Evolutionary conservation across 1,140 invertebrate genomes (phyloP).

Genomic region (Drosophila triauraria): DNA sequence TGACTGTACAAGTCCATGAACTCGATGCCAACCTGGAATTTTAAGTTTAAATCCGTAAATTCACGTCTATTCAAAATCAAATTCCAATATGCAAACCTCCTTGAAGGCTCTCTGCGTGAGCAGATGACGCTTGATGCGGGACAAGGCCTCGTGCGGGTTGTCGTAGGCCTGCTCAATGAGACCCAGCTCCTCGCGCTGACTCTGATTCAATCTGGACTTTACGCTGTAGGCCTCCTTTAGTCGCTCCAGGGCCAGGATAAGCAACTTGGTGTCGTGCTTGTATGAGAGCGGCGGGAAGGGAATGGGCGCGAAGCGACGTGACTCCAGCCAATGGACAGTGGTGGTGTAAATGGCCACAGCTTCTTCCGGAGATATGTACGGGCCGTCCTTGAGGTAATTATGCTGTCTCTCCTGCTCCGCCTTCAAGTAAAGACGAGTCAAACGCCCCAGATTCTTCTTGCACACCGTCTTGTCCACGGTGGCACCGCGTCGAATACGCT

Average conservation of each 20-base stretch:
- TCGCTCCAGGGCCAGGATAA: constrained; percentile 98
- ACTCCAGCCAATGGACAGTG: constrained; percentile 99
- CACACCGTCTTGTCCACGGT: constrained; percentile 99
- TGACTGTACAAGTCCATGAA: constrained; percentile 99
- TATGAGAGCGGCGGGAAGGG: constrained; percentile 99
- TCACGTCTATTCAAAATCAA: background rate
- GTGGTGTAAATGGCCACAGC: constrained; percentile 99
- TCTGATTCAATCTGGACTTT: constrained; percentile 99
- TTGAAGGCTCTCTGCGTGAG: constrained; percentile 99
- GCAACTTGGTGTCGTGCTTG: constrained; percentile 99
- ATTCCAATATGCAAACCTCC: constrained; percentile 89
- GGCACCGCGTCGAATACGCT: constrained; percentile 96
- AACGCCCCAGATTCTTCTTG: constrained; percentile 99
- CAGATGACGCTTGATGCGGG: constrained; percentile 99
- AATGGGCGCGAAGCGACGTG: constrained; percentile 98
- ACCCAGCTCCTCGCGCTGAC: constrained; percentile 98
- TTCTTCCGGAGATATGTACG: constrained; percentile 99
- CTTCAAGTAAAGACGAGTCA: constrained; percentile 98
- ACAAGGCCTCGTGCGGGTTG: constrained; percentile 99
- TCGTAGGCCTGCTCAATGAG: constrained; percentile 99
- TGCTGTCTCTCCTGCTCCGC: constrained; percentile 99
- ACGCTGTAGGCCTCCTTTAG: constrained; percentile 99
- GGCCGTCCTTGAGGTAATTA: constrained; percentile 99
- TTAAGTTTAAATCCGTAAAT: background rate
- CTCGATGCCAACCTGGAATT: constrained; percentile 95